Evolutionary conservation across 1,140 invertebrate species (phyloP).

Genomic region (Drosophila grimshawi): DNA sequence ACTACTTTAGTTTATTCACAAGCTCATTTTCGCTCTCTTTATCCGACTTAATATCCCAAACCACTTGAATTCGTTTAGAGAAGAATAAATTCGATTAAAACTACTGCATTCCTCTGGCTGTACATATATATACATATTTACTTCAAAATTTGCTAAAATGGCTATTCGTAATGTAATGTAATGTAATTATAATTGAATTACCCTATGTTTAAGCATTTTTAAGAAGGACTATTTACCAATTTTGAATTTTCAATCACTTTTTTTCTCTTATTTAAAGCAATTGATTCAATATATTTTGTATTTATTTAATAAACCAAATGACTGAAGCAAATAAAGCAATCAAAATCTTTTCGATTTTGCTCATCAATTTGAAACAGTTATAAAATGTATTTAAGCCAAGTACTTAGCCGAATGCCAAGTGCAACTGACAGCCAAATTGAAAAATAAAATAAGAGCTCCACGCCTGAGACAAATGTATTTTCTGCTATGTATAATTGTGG

Average conservation of each 20-base stretch:
- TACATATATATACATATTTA: too few relatives aligned
- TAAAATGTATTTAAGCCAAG: slow-evolving; percentile 6
- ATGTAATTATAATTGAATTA: too few relatives aligned
- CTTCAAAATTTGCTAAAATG: too few relatives aligned
- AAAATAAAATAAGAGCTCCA: neutral
- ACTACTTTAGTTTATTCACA: neutral
- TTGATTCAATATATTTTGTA: neutral
- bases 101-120: too few relatives aligned
- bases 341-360: neutral
- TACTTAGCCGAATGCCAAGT: slow-evolving; percentile 13
- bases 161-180: too few relatives aligned
- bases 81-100: slow-evolving; percentile 21
- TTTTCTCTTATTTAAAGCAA: neutral
- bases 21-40: neutral
- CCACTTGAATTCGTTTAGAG: neutral
- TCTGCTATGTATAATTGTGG: too few relatives aligned
- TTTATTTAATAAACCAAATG: neutral
- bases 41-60: neutral
- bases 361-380: neutral
- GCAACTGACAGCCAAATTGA: slow-evolving; percentile 14
- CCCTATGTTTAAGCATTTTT: too few relatives aligned
- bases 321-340: too few relatives aligned
- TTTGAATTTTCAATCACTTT: neutral
- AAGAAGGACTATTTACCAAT: too few relatives aligned
- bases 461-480: too few relatives aligned